Base-by-base conservation (phyloP, 2,113 vertebrate genomes). In the Emydura subglobosa region DNA sequence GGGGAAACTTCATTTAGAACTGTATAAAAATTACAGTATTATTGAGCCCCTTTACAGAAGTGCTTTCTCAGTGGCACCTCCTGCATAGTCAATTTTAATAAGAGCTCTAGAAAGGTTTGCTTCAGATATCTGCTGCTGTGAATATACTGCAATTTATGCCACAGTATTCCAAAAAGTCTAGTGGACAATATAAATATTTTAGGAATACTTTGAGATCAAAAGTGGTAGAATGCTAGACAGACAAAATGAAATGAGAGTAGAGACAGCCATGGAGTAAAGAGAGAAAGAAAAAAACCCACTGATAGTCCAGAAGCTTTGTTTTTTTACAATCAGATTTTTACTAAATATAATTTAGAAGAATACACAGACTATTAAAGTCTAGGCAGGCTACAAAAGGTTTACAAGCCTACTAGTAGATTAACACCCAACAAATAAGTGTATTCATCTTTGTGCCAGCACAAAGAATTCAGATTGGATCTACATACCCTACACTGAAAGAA, bases 21-120 rank as follows among this genome's bases (percentile, higher is more conserved):
- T 94, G 76, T 86, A 68, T 89, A 86, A 1, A 0, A 95, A 89
- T 92, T 95, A 87, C 0, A 0, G 61, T 2, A 0, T 42, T 50
- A 82, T 53, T 10, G 10, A 92, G 88, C 42, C 51, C 59, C 90
- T 84, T 51, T 86, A 85, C 47, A 11, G 12, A 86, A 74, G 29
- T 82, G 88, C 85, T 96, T 85, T 93, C 92, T 87, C 97, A 97
- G 90, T 95, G 93, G 93, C 94, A 97, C 89, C 90, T 96, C 93
- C 93, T 95, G 95, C 86, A 87, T 80, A 88, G 83, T 2, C 2
- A 90, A 86, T 91, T 88, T 42, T 88, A 81, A 83, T 55, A 90
- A 79, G 25, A 95, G 22, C 86, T 90, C 68, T 27, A 88, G 80
- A 84, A 94, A 94, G 54, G 79, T 44, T 91, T 61, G 86, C 85